A percentile compares a stretch with the other conserved stretches of the same genome.
phyloP scores from a whole-genome alignment of 1,140 invertebrate species.

The Monomorium pharaonis region DNA sequence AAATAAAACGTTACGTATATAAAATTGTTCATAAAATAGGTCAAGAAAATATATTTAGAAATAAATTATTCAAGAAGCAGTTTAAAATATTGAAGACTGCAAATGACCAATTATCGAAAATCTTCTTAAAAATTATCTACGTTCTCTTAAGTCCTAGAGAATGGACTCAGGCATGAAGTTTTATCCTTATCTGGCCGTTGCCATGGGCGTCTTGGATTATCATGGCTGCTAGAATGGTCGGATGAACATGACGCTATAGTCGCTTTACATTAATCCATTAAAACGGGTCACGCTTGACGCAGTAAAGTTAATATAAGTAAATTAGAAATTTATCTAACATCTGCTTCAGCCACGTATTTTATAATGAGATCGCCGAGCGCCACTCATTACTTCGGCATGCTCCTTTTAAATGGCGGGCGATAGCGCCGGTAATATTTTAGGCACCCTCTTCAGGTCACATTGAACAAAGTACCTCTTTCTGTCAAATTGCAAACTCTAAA shows the following conservation, averaged over 20 bases:
- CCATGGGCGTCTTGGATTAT: constrained; percentile 29
- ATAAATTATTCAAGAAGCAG: neutral
- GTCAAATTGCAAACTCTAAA: constrained; percentile 22
- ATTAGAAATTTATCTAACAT: constrained; percentile 66
- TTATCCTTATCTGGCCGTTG: constrained; percentile 41
- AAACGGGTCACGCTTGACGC: constrained; percentile 42
- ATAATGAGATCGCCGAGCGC: constrained; percentile 49
- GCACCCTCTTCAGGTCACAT: neutral
- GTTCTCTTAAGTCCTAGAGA: neutral
- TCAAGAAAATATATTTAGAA: neutral
- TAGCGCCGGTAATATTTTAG: constrained; percentile 32
- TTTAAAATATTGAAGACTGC: neutral
- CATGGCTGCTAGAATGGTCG: constrained; percentile 11
- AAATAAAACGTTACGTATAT: neutral
- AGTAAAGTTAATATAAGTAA: constrained; percentile 63
- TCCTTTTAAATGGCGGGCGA: constrained; percentile 24
- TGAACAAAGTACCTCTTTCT: constrained; percentile 27
- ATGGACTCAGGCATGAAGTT: neutral
- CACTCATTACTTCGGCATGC: constrained; percentile 41
- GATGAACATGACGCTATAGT: constrained; percentile 54
- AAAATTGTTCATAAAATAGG: neutral
- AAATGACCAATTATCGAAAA: neutral
- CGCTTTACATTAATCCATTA: constrained; percentile 60
- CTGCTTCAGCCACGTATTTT: constrained; percentile 37
- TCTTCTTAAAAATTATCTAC: neutral